Evolutionary conservation across 2,888 invertebrate genomes (phyloP), one percentile per base, ranked within the genome.

Genomic region (Plemyria rubiginata): DNA sequence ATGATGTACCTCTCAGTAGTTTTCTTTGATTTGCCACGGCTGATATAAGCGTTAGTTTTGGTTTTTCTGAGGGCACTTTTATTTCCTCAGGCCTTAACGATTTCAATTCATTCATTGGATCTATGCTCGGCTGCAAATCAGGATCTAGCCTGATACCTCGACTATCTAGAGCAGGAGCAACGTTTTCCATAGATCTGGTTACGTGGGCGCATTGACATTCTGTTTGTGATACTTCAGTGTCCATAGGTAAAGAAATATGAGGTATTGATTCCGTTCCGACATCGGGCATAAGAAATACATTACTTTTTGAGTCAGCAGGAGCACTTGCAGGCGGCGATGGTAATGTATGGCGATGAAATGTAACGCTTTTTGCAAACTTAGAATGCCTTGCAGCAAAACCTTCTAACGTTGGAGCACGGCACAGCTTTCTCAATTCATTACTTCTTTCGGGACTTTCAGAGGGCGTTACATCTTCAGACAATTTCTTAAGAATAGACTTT

Each of bases 381-480:
- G 96, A 96, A 89, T 97, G 97, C 80, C 97, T 94, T 55, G 97
- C 97, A 63, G 97, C 97, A 88, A 97, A 98, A 65, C 97, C 97
- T 93, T 97, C 97, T 74, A 97, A 92, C 64, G 97, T 97, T 66
- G 96, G 97, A 32, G 97, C 97, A 78, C 96, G 93, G 90, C 96
- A 95, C 66, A 97, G 88, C 79, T 94, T 95, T 74, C 94, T 94
- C 60, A 96, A 88, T 79, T 96, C 96, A 65, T 92, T 94, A 70
- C 79, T 89, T 70, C 89, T 89, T 68, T 91, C 90, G 4, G 93
- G 92, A 70, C 92, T 88, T 66, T 88, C 89, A 63, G 85, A 79
- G 11, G 92, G 91, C 16, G 93, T 92, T 12, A 93, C 93, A 67
- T 95, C 95, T 82, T 96, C 96, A 3, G 97, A 96, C 46, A 97